Base-by-base conservation (phyloP, 2,113 vertebrate species). In the Arenaria interpres region DNA sequence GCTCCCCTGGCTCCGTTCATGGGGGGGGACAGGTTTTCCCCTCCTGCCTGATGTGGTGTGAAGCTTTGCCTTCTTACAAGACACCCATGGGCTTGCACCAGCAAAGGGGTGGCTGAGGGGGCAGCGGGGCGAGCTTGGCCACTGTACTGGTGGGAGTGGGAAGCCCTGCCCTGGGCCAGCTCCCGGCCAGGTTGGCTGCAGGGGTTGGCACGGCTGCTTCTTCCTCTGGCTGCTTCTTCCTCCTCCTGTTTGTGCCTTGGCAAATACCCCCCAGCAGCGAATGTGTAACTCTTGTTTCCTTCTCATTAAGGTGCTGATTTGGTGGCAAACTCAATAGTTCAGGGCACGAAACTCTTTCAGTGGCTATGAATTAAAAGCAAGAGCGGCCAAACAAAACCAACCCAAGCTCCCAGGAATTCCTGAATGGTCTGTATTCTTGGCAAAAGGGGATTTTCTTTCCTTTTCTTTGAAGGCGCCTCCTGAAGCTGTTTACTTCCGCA, bases 21-120 rank as follows among this genome's bases (percentile, higher is more conserved):
- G 1, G 1, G 2, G 50, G 28, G 28, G 22, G 41, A 5, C 0
- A 0, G 24, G 32, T 9, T 43, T 35, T 95, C 19, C 57, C 66
- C 33, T 19, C 0, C 0, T n/a, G 37, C 37, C 48, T 28, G 35
- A 1, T 10, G 14, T 45, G 64, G 5, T 3, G 5, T n/a, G 54
- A 39, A 69, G 28, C 48, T 67, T 75, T 73, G 48, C 25, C 24
- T 67, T 8, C 56, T 25, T 8, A 6, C 5, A 0, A 16, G 41
- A 28, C 59, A 67, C 32, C 71, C 3, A 0, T 15, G 32, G 28
- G 32, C 19, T 50, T 63, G 37, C 32, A 24, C 18, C 37, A 33
- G 48, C 16, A 18, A 39, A 51, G 67, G 59, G 25, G 32, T 2
- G 28, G 62, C 54, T 30, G 74, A 14, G 23, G 18, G 23, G 30